Conservation (phyloP, 2,113 vertebrate genomes). For the Tamias sibiricus region DNA sequence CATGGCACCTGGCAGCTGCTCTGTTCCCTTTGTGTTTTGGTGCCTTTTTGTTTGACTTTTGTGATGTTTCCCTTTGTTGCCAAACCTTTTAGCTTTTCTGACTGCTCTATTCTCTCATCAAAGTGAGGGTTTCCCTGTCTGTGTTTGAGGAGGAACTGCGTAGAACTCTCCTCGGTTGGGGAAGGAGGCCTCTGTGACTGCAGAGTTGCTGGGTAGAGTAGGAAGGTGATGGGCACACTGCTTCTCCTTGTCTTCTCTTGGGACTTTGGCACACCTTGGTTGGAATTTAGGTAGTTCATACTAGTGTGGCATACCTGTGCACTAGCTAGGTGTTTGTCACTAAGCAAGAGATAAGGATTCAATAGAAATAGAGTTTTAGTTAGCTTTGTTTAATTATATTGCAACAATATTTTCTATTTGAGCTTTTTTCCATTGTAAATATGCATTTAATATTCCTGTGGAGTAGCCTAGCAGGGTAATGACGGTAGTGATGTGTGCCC, state of each 20-base stretch:
- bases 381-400: not conserved
- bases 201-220: not conserved
- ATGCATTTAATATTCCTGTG: not conserved
- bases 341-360: not conserved
- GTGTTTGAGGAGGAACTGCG: not conserved
- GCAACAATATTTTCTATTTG: not conserved
- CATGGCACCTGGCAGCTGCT: not conserved
- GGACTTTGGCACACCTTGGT: rapidly evolving
- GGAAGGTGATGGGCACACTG: not conserved
- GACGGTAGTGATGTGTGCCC: not conserved
- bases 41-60: not conserved
- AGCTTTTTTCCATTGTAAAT: not conserved
- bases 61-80: not conserved
- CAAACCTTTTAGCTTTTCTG: not conserved
- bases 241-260: not conserved
- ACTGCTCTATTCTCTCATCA: not conserved
- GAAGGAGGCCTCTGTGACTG: no score
- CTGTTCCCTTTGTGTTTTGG: not conserved
- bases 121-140: not conserved
- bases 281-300: not conserved
- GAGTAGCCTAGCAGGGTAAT: not conserved
- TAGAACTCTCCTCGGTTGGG: not conserved
- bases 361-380: not conserved
- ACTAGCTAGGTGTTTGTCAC: not conserved
- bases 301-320: not conserved